phyloP scores from a whole-genome alignment of 2,888 invertebrate genomes.

The Diarsia brunnea region DNA sequence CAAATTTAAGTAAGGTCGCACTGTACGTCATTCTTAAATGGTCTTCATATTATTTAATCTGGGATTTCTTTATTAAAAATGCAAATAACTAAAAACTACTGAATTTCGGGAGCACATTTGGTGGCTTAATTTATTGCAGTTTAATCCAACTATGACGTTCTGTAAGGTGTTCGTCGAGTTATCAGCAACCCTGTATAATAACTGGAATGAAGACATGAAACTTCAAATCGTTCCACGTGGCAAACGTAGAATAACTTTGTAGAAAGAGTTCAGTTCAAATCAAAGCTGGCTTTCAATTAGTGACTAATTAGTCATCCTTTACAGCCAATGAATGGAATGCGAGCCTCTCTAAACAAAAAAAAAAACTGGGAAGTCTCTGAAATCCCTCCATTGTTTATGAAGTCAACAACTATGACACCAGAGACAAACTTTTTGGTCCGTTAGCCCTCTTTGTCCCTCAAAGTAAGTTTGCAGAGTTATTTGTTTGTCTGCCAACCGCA shows the following conservation, averaged over 20 bases:
- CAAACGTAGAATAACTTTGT: not conserved
- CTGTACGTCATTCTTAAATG: no score
- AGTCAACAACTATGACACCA: not conserved
- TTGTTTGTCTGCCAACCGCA: slow-evolving; percentile 12
- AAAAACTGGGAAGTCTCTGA: slow-evolving; percentile 7
- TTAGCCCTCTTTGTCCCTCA: slow-evolving; percentile 6
- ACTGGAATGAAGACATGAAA: no score
- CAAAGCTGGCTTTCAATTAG: not conserved
- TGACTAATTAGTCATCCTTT: not conserved
- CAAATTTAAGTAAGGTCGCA: no score
- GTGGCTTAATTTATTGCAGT: not conserved
- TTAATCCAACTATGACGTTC: no score
- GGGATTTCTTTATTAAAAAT: no score
- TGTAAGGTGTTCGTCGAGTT: no score
- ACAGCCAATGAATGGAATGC: not conserved
- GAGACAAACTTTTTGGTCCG: slow-evolving; percentile 8
- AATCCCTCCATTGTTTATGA: slow-evolving; percentile 14
- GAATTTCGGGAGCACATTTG: not conserved
- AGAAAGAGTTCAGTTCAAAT: not conserved
- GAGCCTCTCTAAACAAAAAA: not conserved
- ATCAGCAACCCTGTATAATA: no score
- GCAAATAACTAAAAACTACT: not conserved
- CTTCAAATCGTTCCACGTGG: no score
- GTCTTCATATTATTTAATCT: no score
- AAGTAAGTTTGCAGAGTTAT: slow-evolving; percentile 28